phyloP scores from a whole-genome alignment of 2,888 invertebrate species.

The Cantharis flavilabris region DNA sequence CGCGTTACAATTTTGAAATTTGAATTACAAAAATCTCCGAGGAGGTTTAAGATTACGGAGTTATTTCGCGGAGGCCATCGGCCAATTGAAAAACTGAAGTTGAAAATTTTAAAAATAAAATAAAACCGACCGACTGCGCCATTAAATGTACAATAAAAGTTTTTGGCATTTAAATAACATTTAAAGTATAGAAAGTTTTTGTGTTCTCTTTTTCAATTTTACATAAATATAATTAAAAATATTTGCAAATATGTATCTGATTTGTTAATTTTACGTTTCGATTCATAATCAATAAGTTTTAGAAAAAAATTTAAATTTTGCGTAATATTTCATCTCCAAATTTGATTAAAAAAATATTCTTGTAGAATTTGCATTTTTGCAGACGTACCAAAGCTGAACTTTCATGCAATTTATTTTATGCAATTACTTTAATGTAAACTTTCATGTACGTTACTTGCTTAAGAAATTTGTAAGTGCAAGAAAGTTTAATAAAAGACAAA shows the following conservation, averaged over 20 bases:
- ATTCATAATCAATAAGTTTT: not conserved
- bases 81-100: too few relatives aligned
- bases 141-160: not conserved
- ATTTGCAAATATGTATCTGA: not conserved
- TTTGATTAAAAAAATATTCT: not conserved
- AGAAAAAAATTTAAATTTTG: not conserved
- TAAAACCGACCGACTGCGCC: not conserved
- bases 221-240: not conserved
- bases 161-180: not conserved
- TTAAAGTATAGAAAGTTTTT: not conserved
- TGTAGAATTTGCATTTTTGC: not conserved
- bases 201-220: not conserved
- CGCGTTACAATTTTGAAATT: not conserved
- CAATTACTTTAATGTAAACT: not conserved
- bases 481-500: not conserved
- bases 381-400: not conserved
- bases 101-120: too few relatives aligned
- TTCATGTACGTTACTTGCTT: constrained; percentile 1
- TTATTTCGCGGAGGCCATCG: not conserved
- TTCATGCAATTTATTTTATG: not conserved
- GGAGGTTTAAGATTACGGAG: not conserved
- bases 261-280: not conserved
- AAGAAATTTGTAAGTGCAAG: not conserved
- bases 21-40: not conserved
- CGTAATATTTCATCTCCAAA: not conserved